Base-by-base conservation (phyloP, 2,888 invertebrate species). In the Dyspetes luteomarginatus region DNA sequence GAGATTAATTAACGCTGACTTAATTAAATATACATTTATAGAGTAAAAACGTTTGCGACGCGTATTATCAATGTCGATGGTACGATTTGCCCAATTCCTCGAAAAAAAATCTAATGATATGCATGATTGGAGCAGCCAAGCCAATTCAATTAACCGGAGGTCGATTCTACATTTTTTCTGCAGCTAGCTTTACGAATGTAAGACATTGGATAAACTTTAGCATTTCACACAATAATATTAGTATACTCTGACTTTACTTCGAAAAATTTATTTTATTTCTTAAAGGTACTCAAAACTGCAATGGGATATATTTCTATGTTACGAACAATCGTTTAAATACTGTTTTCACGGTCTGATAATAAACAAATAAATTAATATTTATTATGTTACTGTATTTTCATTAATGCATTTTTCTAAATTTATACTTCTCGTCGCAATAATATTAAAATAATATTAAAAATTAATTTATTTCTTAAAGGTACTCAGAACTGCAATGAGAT, bases 101-200 rank as follows among this genome's bases (percentile, higher is more conserved):
- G 17, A 78, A 76, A 19, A 82, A 82, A 52, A 75, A 78, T 24
- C 12, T 81, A 36, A 71, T 67, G 7, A 71, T 81, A 28, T 81
- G 78, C 36, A 69, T 81, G 78, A 75, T 81, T 3, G 74, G 81
- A 12, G 74, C 81, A 17, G 60, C 43, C 5, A 78, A 65, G 55
- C 78, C 78, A 4, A 68, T 81, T 9, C 41, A 65, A 60, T 78
- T 81, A 43, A 78, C 36, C n/a, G 81, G 68, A 2, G 78, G 81
- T 17, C 74, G 78, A 7, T 78, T 30, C 19, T 81, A 78, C 45
- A 48, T 50, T 7, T 81, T 81, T 41, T 81, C 74, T 22, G 24
- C 78, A 28, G 64, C 43, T 7, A 75, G 67, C n/a, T 82, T 79
- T n/a, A 79, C 71, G 15, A 22, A 67, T 4, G 82, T 82, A 71